Base-by-base conservation (phyloP, 2,113 vertebrate genomes). In the Phaethon lepturus region DNA sequence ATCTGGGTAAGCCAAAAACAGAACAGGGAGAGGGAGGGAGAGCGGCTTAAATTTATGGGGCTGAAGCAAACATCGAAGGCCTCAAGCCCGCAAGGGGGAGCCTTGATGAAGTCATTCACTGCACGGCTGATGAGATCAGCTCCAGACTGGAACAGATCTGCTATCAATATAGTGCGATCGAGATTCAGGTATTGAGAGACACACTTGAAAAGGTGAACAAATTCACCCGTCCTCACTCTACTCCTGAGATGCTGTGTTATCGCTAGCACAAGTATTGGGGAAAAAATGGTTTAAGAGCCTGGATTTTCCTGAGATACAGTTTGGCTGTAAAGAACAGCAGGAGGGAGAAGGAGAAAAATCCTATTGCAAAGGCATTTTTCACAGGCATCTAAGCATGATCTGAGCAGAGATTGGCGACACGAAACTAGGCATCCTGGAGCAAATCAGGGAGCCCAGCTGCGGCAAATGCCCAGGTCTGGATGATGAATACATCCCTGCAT, bases 401-500 rank as follows among this genome's bases (percentile, higher is more conserved):
- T 4, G 49, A 66, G 69, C 74, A 33, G 44, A 72, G 60, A 76
- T 44, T 1, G 6, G 76, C 0, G 13, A 72, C 52, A 19, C 0
- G 5, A 86, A 78, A 13, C 47, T 20, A 26, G 38, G 90, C 60
- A 31, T 87, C 49, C 76, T 68, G 76, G 66, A 94, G 62, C 40
- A 73, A 82, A 60, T 5, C 0, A 3, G 62, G 81, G 44, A 90
- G 88, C 66, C 81, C 66, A 88, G 68, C 78, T 85, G 90, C 45
- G 5, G 74, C 78, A 90, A 85, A 94, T 95, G 83, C 60, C 72
- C 38, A 5, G 23, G 58, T 62, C 83, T 15, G 53, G 62, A 10
- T 82, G 93, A 91, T 76, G 63, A 94, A 47, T 66, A 40, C 71
- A 79, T 55, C 83, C 84, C 91, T 5, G 89, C 94, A 95, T 94